These are phyloP conservation scores for Chloroceryle inda DNA, from an alignment of 2,797 vertebrate species.

Conservation along the genomic window DNA sequence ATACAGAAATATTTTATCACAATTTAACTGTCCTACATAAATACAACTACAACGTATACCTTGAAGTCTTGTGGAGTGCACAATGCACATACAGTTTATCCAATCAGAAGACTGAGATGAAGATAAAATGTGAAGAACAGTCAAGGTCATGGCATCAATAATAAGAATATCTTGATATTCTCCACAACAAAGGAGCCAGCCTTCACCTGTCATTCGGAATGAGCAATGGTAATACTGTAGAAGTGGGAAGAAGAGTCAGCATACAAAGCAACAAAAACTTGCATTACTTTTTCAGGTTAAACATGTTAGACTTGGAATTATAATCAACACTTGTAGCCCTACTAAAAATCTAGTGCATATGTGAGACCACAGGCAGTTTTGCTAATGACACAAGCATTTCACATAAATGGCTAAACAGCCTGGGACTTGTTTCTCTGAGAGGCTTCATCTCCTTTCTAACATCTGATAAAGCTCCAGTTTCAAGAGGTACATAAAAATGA, in stretches of 20 bases:
- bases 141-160: constrained; percentile 81
- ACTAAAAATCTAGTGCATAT: neutral
- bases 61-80: constrained; percentile 84
- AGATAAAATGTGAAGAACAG: constrained; percentile 76
- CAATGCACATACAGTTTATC: constrained; percentile 83
- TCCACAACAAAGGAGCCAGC: constrained; percentile 86
- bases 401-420: neutral
- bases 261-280: neutral
- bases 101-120: constrained; percentile 80
- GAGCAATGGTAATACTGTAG: constrained; percentile 85
- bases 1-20: neutral
- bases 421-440: neutral
- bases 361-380: neutral
- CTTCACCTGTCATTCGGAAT: constrained; percentile 84
- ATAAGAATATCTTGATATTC: constrained; percentile 83
- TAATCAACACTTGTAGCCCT: neutral
- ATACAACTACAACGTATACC: constrained; percentile 53
- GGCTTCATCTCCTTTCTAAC: neutral
- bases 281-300: neutral
- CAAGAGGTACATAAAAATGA: neutral
- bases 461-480: neutral
- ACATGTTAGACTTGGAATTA: neutral
- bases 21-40: neutral
- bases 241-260: constrained; percentile 40
- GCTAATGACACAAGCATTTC: neutral